Evolutionary conservation across 1,140 invertebrate genomes (phyloP).

Genomic region (Drosophila grimshawi): DNA sequence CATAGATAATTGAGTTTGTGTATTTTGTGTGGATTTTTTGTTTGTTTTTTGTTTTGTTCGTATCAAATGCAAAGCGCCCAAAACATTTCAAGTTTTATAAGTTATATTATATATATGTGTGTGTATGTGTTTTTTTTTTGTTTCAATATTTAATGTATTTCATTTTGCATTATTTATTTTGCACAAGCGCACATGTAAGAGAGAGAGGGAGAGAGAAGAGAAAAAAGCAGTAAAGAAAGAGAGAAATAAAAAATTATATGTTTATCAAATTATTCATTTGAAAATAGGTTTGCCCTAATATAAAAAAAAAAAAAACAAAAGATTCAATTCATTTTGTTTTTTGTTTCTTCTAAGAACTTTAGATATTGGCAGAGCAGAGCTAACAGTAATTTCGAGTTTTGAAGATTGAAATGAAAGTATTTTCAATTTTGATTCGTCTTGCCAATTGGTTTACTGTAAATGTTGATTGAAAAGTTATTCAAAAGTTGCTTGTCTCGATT

Average conservation of each 20-base stretch:
- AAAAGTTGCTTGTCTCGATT: constrained; percentile 8
- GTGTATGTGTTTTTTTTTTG: constrained; percentile 25
- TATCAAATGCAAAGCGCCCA: constrained; percentile 45
- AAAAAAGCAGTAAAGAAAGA: constrained; percentile 66
- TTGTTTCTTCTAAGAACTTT: not conserved
- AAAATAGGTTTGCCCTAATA: constrained; percentile 2
- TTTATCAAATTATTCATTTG: constrained; percentile 64
- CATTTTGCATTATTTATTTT: constrained; percentile 38
- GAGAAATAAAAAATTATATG: constrained; percentile 71
- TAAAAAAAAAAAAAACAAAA: constrained; percentile 25
- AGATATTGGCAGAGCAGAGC: constrained; percentile 36
- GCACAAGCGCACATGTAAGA: constrained; percentile 78
- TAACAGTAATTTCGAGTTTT: not conserved
- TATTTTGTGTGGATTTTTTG: constrained; percentile 13
- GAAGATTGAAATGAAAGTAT: constrained; percentile 8
- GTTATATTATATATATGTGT: constrained; percentile 35
- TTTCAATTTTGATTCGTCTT: constrained; percentile 3
- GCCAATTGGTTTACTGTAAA: constrained; percentile 31
- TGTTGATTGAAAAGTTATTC: not conserved
- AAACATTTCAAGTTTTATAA: constrained; percentile 24
- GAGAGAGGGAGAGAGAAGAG: constrained; percentile 65
- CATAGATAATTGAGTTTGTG: constrained; percentile 20
- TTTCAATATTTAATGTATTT: constrained; percentile 10
- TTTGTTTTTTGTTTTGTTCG: constrained; percentile 26
- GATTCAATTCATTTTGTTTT: constrained; percentile 9